A percentile compares a stretch with the other conserved stretches of the same genome.
Evolutionary conservation across 2,888 invertebrate species (phyloP).

Genomic region (Drosophila infuscata): DNA sequence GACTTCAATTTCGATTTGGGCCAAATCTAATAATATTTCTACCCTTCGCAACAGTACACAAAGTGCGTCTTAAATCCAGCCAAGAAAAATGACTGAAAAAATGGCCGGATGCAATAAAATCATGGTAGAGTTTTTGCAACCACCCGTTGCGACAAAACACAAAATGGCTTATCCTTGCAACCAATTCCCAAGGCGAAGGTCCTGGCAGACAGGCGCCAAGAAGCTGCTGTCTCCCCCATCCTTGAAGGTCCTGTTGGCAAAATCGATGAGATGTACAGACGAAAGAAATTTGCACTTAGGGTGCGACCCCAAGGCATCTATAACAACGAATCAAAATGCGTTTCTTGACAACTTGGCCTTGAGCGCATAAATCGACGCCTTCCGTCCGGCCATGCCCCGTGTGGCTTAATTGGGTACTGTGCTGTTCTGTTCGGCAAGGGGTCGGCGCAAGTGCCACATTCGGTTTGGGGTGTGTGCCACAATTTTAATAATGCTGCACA

Average conservation of each 20-base stretch:
- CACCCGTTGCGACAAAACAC: constrained; percentile 48
- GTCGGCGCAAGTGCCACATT: constrained; percentile 4
- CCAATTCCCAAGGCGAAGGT: constrained; percentile 40
- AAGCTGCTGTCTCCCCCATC: constrained; percentile 2
- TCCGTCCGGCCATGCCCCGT: constrained; percentile 14
- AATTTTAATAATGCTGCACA: constrained; percentile 63
- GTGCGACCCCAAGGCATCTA: constrained; percentile 52
- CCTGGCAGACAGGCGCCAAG: constrained; percentile 46
- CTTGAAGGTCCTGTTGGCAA: constrained; percentile 41
- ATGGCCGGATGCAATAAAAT: constrained; percentile 62
- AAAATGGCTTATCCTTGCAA: constrained; percentile 22
- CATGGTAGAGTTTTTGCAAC: constrained; percentile 55
- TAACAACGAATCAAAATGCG: constrained; percentile 24
- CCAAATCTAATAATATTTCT: constrained; percentile 7
- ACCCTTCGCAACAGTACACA: constrained; percentile 22
- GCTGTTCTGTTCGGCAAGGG: constrained; percentile 21
- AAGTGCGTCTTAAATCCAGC: constrained; percentile 34
- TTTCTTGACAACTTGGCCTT: constrained; percentile 64
- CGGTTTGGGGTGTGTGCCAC: constrained; percentile 41
- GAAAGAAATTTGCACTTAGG: constrained; percentile 45
- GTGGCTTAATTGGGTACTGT: constrained; percentile 49
- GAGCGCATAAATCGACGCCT: constrained; percentile 52
- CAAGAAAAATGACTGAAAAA: constrained; percentile 25
- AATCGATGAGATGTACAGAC: constrained; percentile 57
- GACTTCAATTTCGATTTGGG: background rate